A percentile compares a stretch with the other conserved stretches of the same genome.
phyloP scores from a whole-genome alignment of 92 coral and sea anemone genomes.

The Meandrina meandrites region DNA sequence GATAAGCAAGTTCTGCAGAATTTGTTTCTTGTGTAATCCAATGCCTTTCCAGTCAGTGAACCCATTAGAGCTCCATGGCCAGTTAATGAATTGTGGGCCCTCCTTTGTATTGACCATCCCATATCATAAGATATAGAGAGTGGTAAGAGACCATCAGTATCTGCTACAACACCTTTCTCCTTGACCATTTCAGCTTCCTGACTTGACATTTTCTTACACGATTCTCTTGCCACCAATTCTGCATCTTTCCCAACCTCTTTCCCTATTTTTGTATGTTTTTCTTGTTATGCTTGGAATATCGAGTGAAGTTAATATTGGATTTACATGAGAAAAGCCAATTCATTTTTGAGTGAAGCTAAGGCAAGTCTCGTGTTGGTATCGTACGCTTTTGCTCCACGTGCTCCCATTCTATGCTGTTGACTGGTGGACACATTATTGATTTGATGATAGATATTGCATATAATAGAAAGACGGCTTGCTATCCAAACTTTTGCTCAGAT shows the following conservation, averaged over 20 bases:
- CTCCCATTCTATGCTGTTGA: too few species aligned
- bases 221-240: neutral
- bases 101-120: slow-evolving; percentile 47
- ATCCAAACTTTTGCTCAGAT: too few species aligned
- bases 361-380: too few species aligned
- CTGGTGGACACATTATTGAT: too few species aligned
- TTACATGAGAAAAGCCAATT: too few species aligned
- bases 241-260: neutral
- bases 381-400: too few species aligned
- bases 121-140: slow-evolving; percentile 40
- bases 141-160: slow-evolving; percentile 8
- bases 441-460: too few species aligned
- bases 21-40: neutral
- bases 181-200: neutral
- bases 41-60: neutral
- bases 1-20: neutral
- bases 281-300: neutral
- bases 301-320: too few species aligned
- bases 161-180: neutral
- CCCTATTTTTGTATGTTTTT: neutral
- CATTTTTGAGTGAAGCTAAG: too few species aligned
- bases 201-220: neutral
- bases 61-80: slow-evolving; percentile 20
- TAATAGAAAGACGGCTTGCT: too few species aligned
- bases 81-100: slow-evolving; percentile 37